Conservation (phyloP, 2,113 vertebrate species). For the Polypterus senegalus region DNA sequence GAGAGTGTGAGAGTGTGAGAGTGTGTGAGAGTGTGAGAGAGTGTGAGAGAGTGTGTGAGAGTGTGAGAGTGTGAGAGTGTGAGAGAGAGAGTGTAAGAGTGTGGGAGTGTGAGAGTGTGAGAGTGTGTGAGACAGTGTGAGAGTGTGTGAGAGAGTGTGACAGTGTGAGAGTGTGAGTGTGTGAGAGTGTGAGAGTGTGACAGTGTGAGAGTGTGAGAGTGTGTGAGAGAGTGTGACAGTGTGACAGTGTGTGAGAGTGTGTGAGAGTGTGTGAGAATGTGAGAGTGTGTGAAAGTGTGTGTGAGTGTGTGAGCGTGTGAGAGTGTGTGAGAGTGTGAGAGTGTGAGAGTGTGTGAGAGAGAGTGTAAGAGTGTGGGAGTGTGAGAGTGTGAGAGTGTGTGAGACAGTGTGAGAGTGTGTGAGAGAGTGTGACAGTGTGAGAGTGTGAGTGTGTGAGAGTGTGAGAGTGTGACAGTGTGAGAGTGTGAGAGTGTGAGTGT, state of each 20-base stretch:
- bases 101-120: not conserved
- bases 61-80: no score
- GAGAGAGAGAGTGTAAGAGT: not conserved
- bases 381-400: no score
- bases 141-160: not conserved
- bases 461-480: no score
- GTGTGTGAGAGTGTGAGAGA: no score
- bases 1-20: no score
- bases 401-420: conserved; percentile 2
- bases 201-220: not conserved
- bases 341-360: not conserved
- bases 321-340: not conserved
- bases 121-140: not conserved
- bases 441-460: no score
- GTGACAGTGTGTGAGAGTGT: not conserved
- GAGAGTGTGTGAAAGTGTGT: not conserved
- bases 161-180: not conserved
- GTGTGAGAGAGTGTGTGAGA: no score
- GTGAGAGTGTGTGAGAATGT: not conserved
- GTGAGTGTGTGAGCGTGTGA: not conserved
- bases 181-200: not conserved
- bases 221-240: not conserved
- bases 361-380: no score
- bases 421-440: no score
- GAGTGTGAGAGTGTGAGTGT: no score